phyloP scores from a whole-genome alignment of 2,797 vertebrate species.

The Eulemur coronatus region DNA sequence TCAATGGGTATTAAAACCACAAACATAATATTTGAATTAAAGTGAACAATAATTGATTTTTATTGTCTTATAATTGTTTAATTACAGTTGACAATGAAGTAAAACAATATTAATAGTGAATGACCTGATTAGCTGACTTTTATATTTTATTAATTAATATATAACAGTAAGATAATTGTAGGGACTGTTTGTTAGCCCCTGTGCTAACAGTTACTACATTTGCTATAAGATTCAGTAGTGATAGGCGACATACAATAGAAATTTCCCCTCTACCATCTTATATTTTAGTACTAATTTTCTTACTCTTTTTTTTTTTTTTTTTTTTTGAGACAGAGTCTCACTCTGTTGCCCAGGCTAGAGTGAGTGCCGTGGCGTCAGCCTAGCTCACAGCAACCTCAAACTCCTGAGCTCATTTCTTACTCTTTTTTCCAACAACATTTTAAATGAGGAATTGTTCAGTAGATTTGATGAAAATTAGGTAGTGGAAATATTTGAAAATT shows the following conservation, averaged over 20 bases:
- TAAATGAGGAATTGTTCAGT: not conserved
- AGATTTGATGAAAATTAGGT: not conserved
- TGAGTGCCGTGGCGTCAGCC: too few species aligned
- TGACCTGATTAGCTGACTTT: not conserved
- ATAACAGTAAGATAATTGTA: not conserved
- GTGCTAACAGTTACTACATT: not conserved
- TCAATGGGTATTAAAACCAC: not conserved
- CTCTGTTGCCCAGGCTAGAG: too few species aligned
- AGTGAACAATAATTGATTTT: not conserved
- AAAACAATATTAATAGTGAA: not conserved
- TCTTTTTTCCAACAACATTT: not conserved
- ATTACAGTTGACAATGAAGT: not conserved
- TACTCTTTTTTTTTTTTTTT: not conserved
- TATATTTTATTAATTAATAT: not conserved
- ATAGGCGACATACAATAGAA: not conserved
- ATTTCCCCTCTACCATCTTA: not conserved
- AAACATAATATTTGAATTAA: not conserved
- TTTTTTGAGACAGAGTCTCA: too few species aligned
- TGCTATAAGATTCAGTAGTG: not conserved
- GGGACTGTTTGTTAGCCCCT: not conserved
- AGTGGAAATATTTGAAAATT: not conserved
- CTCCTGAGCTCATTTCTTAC: too few species aligned
- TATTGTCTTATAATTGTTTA: not conserved
- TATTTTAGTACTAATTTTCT: not conserved
- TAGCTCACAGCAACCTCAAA: too few species aligned